Evolutionary conservation across 2,888 invertebrate genomes (phyloP), one percentile per base, ranked within the genome.

Genomic region (Girardia tigrina): DNA sequence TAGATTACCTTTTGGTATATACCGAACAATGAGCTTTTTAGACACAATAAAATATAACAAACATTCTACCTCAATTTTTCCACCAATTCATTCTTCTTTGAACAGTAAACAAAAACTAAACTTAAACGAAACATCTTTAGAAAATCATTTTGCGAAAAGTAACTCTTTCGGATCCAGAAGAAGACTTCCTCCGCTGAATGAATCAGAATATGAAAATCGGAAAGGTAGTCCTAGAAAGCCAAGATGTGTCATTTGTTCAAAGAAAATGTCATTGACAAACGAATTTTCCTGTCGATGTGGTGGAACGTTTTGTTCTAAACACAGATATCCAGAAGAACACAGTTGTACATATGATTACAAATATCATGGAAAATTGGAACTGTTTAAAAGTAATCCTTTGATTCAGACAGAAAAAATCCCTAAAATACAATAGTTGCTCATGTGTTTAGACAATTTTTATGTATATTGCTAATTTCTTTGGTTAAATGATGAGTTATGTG

Each of bases 281-380:
- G 56, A 56, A 4, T 56, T 56, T 56, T 2, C 23, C 23, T 56
- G 56, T 56, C 56, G 56, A 23, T 56, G 56, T 56, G 56, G 56
- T 56, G n/a, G 56, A 12, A n/a, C n/a, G 12, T 72, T 72, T 36
- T 72, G 73, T 36, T 29, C 29, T 2, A 72, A 72, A 26, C 73
- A 72, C n/a, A 29, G 27, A 29, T 72, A 28, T n/a, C 73, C 73
- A 26, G 73, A 72, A n/a, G 73, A 72, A 26, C 73, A 72, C 73
- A 72, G 29, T 23, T 72, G 73, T 72, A 26, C 14, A 26, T 36
- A 56, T 72, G 73, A 72, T 23, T 72, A 56, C 27, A 72, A 29
- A 36, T 29, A 2, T 29, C 20, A 42, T 1, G 73, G 29, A 20
- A 29, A 36, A 29, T 36, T 20, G 27, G 26, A 36, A 20, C 16